Base-by-base conservation (phyloP, 2,113 vertebrate species). In the Thryonomys swinderianus region DNA sequence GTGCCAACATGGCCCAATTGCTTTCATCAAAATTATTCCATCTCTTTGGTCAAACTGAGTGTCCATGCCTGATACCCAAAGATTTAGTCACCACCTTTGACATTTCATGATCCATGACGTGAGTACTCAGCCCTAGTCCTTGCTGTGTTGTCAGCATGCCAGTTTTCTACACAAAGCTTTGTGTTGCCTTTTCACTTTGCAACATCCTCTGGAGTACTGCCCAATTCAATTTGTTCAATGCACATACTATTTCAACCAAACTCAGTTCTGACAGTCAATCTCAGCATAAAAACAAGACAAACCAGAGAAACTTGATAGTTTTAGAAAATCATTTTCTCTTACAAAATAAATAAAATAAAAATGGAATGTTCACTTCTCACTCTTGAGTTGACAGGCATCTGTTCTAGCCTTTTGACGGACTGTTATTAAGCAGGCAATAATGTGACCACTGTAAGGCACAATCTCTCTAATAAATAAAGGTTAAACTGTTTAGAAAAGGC, bases 231-330 rank as follows among this genome's bases (percentile, higher is more conserved):
- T 91, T 57, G 11, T 91, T 94, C 55, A n/a, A 21, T 84, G 53
- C 40, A 81, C 48, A 32, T 87, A 74, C 57, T 96, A 91, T 94
- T 91, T 97, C 86, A 93, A 25, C 21, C 4, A 66, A 7, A 53
- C 45, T 95, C n/a, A 61, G 18, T 34, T 10, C 34, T 87, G 73
- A 96, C 86, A 96, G 88, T 34, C 55, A 91, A 82, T 96, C 95
- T 94, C 27, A 84, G 61, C 3, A n/a, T 42, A 48, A 80, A 92
- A 83, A 88, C 11, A 94, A 87, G 74, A 88, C 57, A 86, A 90
- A 92, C 34, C 71, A 88, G 23, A 88, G 90, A 94, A 55, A 42
- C 8, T 13, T 76, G 27, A 30, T 91, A 37, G 6, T 42, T 93
- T 51, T 42, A 4, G 17, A 83, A 62, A 61, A 37, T 48, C 3